Base-by-base conservation (phyloP, 1,140 invertebrate genomes). In the Chironomus tepperi region DNA sequence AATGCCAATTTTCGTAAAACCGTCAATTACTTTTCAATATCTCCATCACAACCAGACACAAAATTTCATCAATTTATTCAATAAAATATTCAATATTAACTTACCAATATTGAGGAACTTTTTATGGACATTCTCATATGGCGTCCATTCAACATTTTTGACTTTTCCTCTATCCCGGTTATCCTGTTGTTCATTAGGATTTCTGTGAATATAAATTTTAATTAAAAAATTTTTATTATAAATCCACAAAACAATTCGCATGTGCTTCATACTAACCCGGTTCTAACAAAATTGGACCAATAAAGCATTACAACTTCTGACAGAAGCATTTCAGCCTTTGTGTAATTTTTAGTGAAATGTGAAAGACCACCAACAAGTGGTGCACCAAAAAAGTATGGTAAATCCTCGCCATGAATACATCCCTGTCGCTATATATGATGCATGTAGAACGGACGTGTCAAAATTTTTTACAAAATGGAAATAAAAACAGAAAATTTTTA, bases 201-300 rank as follows among this genome's bases (percentile, higher is more conserved):
- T 96, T 74, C 95, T 97, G 80, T 57, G 84, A 85, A 77, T 76
- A 79, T 74, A 75, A 75, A 15, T 73, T 73, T 73, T 42, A 73
- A 73, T 21, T 73, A 42, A 73, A 15, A 18, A 73, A 73, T 73
- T 24, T 21, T 42, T n/a, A n/a, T 19, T 65, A 65, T n/a, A 65
- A 65, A 65, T 65, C 10, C n/a, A 67, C 3, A 67, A 2, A 67
- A 16, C n/a, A 67, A 67, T 67, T 65, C 2, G 8, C 43, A 8
- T 3, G 3, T 57, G 34, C 5, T 34, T 34, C 5, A 34, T 34
- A 86, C 89, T 89, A 86, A 98, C 96, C 96, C 96, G 42, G 91
- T 93, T 82, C 94, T 93, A 2, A 93, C 94, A 81, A 98, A 98
- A 85, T 98, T 98, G 70, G 93, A 91, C 88, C 95, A 94, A 81